Evolutionary conservation across 2,797 vertebrate species (phyloP).

Genomic region (Enteromius thamalakanensis): DNA sequence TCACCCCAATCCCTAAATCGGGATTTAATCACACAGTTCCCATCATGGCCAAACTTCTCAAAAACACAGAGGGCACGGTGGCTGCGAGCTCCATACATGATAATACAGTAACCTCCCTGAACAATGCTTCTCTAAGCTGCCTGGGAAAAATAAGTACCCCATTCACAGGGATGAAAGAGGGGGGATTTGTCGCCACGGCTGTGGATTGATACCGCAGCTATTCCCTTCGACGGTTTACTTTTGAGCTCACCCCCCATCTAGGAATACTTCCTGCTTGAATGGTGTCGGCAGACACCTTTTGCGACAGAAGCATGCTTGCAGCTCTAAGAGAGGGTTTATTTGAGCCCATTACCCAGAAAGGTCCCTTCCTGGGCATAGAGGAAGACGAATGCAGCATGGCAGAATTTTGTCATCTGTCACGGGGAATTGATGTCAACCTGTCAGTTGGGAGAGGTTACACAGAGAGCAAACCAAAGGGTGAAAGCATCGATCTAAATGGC

Average conservation of each 20-base stretch:
- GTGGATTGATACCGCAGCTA: constrained; percentile 56
- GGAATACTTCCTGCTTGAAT: constrained; percentile 52
- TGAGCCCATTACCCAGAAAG: constrained; percentile 57
- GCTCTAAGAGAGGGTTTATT: constrained; percentile 57
- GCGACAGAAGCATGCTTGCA: constrained; percentile 38
- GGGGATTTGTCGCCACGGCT: constrained; percentile 70
- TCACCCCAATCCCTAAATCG: constrained; percentile 37
- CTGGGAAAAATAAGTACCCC: constrained; percentile 74
- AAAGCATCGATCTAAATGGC: constrained; percentile 54
- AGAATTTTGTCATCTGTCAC: constrained; percentile 67
- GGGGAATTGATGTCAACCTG: constrained; percentile 57
- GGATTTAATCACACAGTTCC: constrained; percentile 51
- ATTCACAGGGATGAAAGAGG: constrained; percentile 66
- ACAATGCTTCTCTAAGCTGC: constrained; percentile 75
- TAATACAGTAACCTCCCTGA: constrained; percentile 67
- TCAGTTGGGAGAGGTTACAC: constrained; percentile 56
- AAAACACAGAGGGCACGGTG: constrained; percentile 51
- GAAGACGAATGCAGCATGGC: constrained; percentile 49
- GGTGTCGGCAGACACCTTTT: constrained; percentile 51
- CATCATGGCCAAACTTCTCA: constrained; percentile 30
- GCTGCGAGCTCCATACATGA: constrained; percentile 68
- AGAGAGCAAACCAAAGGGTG: constrained; percentile 53
- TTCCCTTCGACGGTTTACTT: constrained; percentile 45
- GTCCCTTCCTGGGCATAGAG: constrained; percentile 40
- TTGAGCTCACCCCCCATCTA: constrained; percentile 40